These are phyloP conservation scores for Enteromius viviparus DNA, from an alignment of 2,797 vertebrate species.

Conservation along the genomic window DNA sequence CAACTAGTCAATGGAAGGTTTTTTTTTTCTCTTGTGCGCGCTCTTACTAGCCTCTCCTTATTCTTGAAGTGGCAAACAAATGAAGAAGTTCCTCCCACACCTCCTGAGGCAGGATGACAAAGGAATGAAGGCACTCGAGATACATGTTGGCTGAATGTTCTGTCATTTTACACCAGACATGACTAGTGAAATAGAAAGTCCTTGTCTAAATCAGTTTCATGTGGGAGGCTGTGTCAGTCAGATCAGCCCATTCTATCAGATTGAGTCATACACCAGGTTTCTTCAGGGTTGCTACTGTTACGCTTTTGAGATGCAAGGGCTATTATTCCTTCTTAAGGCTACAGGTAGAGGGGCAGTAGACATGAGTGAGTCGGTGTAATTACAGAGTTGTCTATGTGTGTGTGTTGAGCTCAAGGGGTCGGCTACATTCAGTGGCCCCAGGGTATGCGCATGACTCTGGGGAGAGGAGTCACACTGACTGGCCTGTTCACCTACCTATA, in stretches of 20 bases:
- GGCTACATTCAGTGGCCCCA: slow-evolving; percentile 62
- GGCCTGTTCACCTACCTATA: slow-evolving; percentile 66
- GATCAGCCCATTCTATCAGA: slow-evolving; percentile 73
- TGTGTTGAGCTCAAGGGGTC: slow-evolving; percentile 38
- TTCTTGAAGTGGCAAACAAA: slow-evolving; percentile 77
- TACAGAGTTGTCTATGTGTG: slow-evolving; percentile 65
- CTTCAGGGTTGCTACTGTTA: slow-evolving; percentile 64
- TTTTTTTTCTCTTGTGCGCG: slow-evolving; percentile 38
- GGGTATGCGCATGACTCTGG: slow-evolving; percentile 74
- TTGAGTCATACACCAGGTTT: slow-evolving; percentile 55
- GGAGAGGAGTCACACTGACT: slow-evolving; percentile 72
- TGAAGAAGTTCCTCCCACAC: slow-evolving; percentile 63
- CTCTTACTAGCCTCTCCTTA: slow-evolving; percentile 66
- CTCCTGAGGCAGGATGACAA: slow-evolving; percentile 47
- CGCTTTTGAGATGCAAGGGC: slow-evolving; percentile 62
- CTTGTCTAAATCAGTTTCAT: slow-evolving; percentile 67
- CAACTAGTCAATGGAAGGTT: slow-evolving; percentile 82
- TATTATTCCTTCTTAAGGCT: slow-evolving; percentile 42
- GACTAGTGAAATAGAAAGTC: slow-evolving; percentile 39
- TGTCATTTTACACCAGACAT: slow-evolving; percentile 23
- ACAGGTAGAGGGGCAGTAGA: slow-evolving; percentile 59
- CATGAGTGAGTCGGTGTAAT: slow-evolving; percentile 69
- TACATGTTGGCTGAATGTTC: slow-evolving; percentile 18
- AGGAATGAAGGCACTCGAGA: slow-evolving; percentile 56
- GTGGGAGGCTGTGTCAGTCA: slow-evolving; percentile 77